Conservation (phyloP, 2,888 invertebrate genomes). For the Julus scandinavius region DNA sequence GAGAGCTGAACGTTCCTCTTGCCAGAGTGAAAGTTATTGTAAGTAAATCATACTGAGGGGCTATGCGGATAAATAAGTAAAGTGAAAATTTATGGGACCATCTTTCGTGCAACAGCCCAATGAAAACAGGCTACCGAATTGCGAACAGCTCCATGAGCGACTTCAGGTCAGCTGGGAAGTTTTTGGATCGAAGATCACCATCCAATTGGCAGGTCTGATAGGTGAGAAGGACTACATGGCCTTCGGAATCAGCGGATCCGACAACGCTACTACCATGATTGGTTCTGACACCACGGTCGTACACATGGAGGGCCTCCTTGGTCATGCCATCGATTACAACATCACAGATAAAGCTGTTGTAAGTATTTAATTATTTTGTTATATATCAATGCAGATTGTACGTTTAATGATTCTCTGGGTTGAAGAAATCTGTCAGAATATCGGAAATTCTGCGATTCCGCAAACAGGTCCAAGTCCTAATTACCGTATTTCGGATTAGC, state of each 20-base stretch:
- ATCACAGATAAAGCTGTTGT: constrained; percentile 84
- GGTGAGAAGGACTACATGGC: constrained; percentile 85
- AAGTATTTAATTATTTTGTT: constrained; percentile 61
- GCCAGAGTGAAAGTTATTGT: constrained; percentile 74
- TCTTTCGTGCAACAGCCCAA: constrained; percentile 58
- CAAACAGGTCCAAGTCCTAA: too few species aligned
- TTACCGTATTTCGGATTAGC: too few species aligned
- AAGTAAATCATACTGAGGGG: constrained; percentile 59
- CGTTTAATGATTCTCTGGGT: too few species aligned
- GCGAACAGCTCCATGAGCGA: constrained; percentile 85
- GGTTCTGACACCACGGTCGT: constrained; percentile 86
- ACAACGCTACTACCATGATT: constrained; percentile 78
- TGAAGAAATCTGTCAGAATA: too few species aligned
- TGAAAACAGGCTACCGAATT: constrained; percentile 79
- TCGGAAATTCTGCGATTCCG: too few species aligned
- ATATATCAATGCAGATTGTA: too few species aligned
- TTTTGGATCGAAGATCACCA: constrained; percentile 86
- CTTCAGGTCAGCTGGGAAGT: constrained; percentile 89
- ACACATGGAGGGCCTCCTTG: constrained; percentile 77
- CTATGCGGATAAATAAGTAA: neutral
- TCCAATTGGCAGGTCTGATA: constrained; percentile 83
- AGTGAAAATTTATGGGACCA: neutral
- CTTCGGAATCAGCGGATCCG: constrained; percentile 86
- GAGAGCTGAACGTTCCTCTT: constrained; percentile 86
- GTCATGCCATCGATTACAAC: constrained; percentile 84